These are phyloP conservation scores for Hetaerina americana DNA, from an alignment of 1,140 invertebrate species.

Conservation along the genomic window DNA sequence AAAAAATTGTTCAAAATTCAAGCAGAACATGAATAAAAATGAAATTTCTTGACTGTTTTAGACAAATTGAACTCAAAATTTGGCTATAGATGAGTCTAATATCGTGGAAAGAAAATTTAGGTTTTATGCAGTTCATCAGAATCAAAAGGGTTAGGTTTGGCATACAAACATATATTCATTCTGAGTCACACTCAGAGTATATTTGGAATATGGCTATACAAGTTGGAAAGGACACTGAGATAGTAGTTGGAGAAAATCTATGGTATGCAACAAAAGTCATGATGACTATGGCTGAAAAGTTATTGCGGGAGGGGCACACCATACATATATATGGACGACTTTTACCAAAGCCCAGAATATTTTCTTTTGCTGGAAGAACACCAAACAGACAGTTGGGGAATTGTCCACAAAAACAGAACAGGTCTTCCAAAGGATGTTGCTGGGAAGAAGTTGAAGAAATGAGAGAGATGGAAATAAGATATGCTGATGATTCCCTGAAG, in stretches of 20 bases:
- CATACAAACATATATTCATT: too few species aligned
- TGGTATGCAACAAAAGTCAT: neutral
- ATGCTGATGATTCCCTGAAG: neutral
- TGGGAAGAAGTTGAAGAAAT: too few species aligned
- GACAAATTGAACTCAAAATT: too few species aligned
- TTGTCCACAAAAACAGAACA: neutral
- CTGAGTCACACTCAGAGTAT: too few species aligned
- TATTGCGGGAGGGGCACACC: neutral
- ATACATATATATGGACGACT: neutral
- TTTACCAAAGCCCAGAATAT: neutral
- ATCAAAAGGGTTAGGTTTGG: too few species aligned
- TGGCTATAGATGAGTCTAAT: too few species aligned
- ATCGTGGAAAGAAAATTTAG: too few species aligned
- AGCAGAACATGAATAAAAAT: neutral
- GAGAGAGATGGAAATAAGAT: neutral
- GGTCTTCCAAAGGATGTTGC: neutral
- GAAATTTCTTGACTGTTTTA: too few species aligned
- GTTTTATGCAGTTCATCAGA: too few species aligned
- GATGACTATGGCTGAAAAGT: neutral
- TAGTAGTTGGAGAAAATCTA: neutral
- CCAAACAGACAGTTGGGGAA: neutral
- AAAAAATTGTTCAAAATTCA: neutral
- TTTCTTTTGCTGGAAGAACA: neutral
- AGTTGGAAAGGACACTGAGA: neutral
- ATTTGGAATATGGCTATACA: neutral